phyloP scores from a whole-genome alignment of 1,140 invertebrate species.

The Scaptodrosophila lebanonensis region DNA sequence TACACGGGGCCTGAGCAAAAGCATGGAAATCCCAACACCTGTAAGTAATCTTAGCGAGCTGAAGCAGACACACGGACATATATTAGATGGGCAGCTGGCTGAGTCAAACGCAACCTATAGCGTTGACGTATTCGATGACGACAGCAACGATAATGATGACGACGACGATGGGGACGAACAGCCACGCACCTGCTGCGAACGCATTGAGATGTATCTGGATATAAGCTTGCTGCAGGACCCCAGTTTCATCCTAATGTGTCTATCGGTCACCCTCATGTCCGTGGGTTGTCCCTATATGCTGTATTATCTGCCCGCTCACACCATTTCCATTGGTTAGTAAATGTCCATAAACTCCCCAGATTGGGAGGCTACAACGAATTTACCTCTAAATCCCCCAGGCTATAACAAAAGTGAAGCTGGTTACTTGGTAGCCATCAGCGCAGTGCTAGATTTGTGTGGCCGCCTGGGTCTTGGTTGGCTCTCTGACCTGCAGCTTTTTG shows the following conservation, averaged over 20 bases:
- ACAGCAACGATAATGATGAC: conserved; percentile 30
- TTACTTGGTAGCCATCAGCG: conserved; percentile 84
- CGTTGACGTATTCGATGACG: conserved; percentile 27
- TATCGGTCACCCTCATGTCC: conserved; percentile 86
- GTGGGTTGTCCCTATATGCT: conserved; percentile 86
- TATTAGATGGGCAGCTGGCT: conserved; percentile 51
- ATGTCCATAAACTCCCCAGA: not conserved
- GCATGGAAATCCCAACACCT: conserved; percentile 77
- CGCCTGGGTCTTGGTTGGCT: conserved; percentile 84
- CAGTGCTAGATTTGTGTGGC: conserved; percentile 83
- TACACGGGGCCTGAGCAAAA: conserved; percentile 73
- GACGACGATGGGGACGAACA: conserved; percentile 49
- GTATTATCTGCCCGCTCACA: conserved; percentile 86
- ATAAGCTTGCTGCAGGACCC: conserved; percentile 82
- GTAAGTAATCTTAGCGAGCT: conserved; percentile 67
- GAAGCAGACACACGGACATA: conserved; percentile 71
- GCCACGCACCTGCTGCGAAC: conserved; percentile 61
- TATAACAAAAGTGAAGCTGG: conserved; percentile 84
- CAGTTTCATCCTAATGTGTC: conserved; percentile 84
- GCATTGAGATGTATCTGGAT: conserved; percentile 81
- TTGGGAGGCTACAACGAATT: not conserved
- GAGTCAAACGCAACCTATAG: conserved; percentile 36
- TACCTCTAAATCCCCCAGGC: conserved; percentile 58
- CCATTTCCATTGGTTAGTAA: conserved; percentile 78
- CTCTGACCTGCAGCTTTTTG: conserved; percentile 84